Percentiles rank a stretch among this genome's conserved stretches.
These are phyloP conservation scores for Cephus pulcher DNA, from an alignment of 2,888 invertebrate species.

Conservation along the genomic window DNA sequence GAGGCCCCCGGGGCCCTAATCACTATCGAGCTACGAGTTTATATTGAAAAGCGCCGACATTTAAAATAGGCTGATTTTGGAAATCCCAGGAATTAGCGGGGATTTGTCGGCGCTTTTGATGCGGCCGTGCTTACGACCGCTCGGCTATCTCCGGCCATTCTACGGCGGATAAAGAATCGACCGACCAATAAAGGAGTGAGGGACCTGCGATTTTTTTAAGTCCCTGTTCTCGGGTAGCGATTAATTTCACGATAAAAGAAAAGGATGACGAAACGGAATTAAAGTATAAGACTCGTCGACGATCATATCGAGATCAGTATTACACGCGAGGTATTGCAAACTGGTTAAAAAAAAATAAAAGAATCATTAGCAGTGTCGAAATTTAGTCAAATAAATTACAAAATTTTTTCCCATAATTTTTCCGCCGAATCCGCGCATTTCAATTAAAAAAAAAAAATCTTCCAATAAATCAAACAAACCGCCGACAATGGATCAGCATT, in stretches of 20 bases:
- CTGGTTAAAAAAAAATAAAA: not conserved
- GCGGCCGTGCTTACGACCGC: conserved; percentile 13
- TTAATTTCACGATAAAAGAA: not conserved
- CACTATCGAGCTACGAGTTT: conserved; percentile 23
- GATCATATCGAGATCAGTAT: not conserved
- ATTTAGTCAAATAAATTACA: not conserved
- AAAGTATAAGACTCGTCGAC: not conserved
- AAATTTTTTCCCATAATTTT: not conserved
- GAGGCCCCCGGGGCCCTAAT: conserved; percentile 8
- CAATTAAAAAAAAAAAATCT: no score
- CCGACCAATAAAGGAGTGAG: conserved; percentile 2
- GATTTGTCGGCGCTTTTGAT: conserved; percentile 22
- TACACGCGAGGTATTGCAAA: not conserved
- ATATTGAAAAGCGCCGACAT: conserved; percentile 25
- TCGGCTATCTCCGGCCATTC: conserved; percentile 19
- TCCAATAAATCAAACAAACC: no score
- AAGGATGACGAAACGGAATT: not conserved
- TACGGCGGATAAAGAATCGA: not conserved
- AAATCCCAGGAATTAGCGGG: conserved; percentile 21
- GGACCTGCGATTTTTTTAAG: not conserved
- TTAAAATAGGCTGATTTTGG: conserved; percentile 25
- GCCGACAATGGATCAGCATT: no score
- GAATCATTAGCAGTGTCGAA: not conserved
- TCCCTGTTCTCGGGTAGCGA: not conserved
- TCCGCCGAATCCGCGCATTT: no score